Evolutionary conservation across 2,888 invertebrate species (phyloP).

Genomic region (Anodontia alba): DNA sequence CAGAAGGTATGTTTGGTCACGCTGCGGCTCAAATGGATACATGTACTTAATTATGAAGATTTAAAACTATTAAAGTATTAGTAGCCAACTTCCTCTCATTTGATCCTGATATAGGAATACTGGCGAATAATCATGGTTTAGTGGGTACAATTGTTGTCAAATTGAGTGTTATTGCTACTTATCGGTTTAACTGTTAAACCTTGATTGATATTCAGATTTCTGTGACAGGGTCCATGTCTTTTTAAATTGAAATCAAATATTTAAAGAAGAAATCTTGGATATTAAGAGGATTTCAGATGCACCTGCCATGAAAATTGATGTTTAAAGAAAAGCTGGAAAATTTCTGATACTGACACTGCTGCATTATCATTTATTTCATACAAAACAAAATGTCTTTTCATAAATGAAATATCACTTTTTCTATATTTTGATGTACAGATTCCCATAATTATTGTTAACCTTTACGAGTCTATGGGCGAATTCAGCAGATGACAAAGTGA

Average conservation of each 20-base stretch:
- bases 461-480: too few relatives aligned
- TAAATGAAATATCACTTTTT: too few relatives aligned
- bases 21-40: too few relatives aligned
- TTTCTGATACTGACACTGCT: too few relatives aligned
- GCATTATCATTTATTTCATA: too few relatives aligned
- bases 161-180: conserved; percentile 15
- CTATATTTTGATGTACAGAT: too few relatives aligned
- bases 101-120: background rate
- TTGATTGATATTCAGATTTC: conserved; percentile 15
- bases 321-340: too few relatives aligned
- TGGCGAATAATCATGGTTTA: background rate
- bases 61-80: conserved; percentile 15
- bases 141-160: conserved; percentile 14
- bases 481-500: too few relatives aligned
- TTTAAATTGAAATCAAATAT: conserved; percentile 16
- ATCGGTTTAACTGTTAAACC: background rate
- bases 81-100: background rate
- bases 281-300: background rate
- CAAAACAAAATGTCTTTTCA: too few relatives aligned
- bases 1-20: too few relatives aligned
- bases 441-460: too few relatives aligned
- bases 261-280: background rate
- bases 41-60: background rate
- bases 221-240: background rate
- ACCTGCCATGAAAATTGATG: background rate